Conservation (phyloP, 1,140 invertebrate species). For the Orussus abietinus region DNA sequence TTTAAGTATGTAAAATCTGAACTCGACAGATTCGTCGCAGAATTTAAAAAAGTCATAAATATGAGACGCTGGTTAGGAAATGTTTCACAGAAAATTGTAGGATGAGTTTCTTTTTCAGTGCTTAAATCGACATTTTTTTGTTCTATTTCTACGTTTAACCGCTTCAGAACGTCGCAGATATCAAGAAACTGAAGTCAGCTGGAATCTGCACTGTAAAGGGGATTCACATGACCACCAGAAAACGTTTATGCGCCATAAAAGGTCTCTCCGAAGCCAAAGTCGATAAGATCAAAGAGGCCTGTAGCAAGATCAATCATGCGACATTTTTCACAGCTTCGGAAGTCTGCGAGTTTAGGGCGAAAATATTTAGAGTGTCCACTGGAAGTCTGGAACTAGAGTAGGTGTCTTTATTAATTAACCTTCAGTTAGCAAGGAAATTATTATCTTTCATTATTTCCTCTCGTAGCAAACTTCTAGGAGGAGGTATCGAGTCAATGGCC, state of each 20-base stretch:
- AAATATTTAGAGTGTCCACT: constrained; percentile 70
- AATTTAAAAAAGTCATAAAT: no score
- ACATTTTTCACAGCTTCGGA: constrained; percentile 72
- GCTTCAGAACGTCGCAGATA: no score
- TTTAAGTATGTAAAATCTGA: no score
- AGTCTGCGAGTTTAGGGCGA: constrained; percentile 68
- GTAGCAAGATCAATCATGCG: constrained; percentile 55
- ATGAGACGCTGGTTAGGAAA: no score
- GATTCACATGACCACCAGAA: constrained; percentile 75
- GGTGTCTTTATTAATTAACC: no score
- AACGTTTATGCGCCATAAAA: constrained; percentile 70
- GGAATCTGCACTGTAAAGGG: constrained; percentile 81
- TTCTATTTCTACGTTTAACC: no score
- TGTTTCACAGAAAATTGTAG: no score
- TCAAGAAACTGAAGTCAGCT: constrained; percentile 72
- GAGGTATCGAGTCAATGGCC: constrained; percentile 84
- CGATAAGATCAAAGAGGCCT: constrained; percentile 79
- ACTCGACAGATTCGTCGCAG: no score
- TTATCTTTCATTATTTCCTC: constrained; percentile 5
- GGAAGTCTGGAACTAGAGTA: constrained; percentile 73
- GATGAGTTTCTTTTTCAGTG: no score
- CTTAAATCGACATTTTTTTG: no score
- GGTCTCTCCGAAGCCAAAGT: constrained; percentile 79
- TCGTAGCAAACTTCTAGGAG: constrained; percentile 69
- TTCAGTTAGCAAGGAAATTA: constrained; percentile 22